These are phyloP conservation scores for Pectinophora gossypiella DNA, from an alignment of 1,140 invertebrate species.

Conservation along the genomic window DNA sequence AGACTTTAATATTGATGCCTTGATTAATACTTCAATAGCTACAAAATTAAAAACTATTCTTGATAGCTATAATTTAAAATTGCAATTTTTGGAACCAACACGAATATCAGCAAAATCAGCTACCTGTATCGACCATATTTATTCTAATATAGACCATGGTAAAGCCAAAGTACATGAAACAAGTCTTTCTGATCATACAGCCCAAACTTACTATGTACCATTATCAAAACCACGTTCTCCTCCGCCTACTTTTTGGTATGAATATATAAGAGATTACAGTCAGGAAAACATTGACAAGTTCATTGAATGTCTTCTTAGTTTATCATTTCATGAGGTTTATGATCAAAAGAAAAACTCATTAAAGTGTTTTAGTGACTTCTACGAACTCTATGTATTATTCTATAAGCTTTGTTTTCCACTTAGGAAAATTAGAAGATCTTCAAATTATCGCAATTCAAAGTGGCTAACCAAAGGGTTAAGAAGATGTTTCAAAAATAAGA, in stretches of 20 bases:
- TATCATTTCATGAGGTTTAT: not conserved
- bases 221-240: not conserved
- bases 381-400: not conserved
- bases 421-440: not conserved
- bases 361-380: not conserved
- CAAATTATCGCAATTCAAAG: not conserved
- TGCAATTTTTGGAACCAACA: not conserved
- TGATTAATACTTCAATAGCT: not conserved
- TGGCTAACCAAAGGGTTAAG: slow-evolving; percentile 1
- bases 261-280: slow-evolving; percentile 2
- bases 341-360: not conserved
- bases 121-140: slow-evolving; percentile 6
- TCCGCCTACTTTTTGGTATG: slow-evolving; percentile 1
- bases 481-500: not conserved
- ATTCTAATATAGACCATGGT: not conserved
- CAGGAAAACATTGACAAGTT: slow-evolving; percentile 1
- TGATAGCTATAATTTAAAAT: not conserved
- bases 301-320: not conserved
- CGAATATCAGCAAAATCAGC: not conserved
- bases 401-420: slow-evolving; percentile 6
- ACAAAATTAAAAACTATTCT: not conserved
- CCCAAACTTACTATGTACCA: not conserved
- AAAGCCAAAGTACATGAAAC: not conserved
- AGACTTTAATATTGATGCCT: slow-evolving; percentile 1
- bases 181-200: slow-evolving; percentile 2